A percentile compares a stretch with the other conserved stretches of the same genome.
These are phyloP conservation scores for Nephotettix cincticeps DNA, from an alignment of 1,140 invertebrate species.

Conservation along the genomic window DNA sequence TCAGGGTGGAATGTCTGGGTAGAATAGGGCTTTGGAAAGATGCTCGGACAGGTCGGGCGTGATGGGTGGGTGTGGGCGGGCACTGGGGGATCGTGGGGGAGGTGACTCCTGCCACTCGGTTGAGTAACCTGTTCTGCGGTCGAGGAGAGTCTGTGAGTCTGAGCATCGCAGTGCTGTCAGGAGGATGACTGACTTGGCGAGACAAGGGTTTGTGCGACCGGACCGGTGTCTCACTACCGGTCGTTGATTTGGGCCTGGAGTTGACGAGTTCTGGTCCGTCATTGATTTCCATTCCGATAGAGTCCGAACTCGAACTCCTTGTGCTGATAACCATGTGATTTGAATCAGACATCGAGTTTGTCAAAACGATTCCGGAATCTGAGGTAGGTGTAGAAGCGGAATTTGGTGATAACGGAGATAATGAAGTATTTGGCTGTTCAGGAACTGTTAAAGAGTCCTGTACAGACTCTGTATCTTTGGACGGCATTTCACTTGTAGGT, in stretches of 20 bases:
- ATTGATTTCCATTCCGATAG: constrained; percentile 32
- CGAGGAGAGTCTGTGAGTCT: constrained; percentile 15
- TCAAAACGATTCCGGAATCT: neutral
- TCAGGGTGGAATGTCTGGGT: neutral
- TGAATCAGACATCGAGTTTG: constrained; percentile 34
- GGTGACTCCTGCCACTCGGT: constrained; percentile 31
- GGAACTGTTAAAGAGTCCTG: constrained; percentile 11
- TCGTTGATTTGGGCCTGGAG: neutral
- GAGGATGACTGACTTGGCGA: constrained; percentile 47
- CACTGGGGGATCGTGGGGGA: constrained; percentile 54
- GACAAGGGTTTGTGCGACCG: constrained; percentile 59
- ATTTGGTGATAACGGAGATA: constrained; percentile 16
- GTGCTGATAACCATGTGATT: constrained; percentile 40
- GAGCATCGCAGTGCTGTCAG: constrained; percentile 26
- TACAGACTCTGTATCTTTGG: neutral
- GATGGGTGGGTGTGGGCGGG: constrained; percentile 80
- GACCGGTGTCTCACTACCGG: constrained; percentile 47
- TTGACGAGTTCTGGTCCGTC: neutral
- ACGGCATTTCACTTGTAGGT: constrained; percentile 18
- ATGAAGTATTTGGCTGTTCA: neutral
- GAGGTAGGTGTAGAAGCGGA: constrained; percentile 12
- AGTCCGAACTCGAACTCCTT: constrained; percentile 41
- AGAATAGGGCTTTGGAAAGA: constrained; percentile 42
- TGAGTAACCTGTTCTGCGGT: constrained; percentile 27
- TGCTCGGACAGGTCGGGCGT: constrained; percentile 57